A percentile compares a stretch with the other conserved stretches of the same genome.
Evolutionary conservation across 2,888 invertebrate species (phyloP).

Genomic region (Slavum lentiscoides): DNA sequence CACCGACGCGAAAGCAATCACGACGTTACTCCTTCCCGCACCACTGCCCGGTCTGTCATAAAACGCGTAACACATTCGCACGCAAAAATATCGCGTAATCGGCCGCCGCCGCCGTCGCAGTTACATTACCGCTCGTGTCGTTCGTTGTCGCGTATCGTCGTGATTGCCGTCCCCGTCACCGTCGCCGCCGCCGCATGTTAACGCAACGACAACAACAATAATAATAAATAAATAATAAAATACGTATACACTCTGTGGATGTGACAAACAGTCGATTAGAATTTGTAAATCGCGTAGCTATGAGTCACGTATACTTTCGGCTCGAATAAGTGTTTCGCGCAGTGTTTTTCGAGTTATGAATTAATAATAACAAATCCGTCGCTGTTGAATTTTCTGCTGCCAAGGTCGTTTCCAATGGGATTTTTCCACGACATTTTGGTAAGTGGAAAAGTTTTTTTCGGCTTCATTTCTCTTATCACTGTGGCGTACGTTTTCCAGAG

Average conservation of each 20-base stretch:
- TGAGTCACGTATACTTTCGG: constrained; percentile 23
- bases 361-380: not conserved
- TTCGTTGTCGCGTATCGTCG: constrained; percentile 19
- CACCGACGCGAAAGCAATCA: not conserved
- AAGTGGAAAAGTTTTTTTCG: not conserved
- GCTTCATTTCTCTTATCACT: not conserved
- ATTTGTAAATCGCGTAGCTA: constrained; percentile 18
- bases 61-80: not conserved
- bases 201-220: constrained; percentile 17
- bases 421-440: constrained; percentile 36
- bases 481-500: not conserved
- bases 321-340: not conserved
- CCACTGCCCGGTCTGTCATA: too few relatives aligned
- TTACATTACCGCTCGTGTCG: not conserved
- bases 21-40: not conserved
- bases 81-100: constrained; percentile 7
- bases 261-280: constrained; percentile 30
- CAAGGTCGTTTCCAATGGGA: constrained; percentile 51
- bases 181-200: not conserved
- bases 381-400: not conserved
- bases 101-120: not conserved
- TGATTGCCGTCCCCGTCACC: not conserved
- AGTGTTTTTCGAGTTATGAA: not conserved
- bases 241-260: too few relatives aligned
- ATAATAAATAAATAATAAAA: constrained; percentile 9